These are phyloP conservation scores for Myotis pilosus DNA, from an alignment of 2,797 vertebrate genomes.

Conservation along the genomic window DNA sequence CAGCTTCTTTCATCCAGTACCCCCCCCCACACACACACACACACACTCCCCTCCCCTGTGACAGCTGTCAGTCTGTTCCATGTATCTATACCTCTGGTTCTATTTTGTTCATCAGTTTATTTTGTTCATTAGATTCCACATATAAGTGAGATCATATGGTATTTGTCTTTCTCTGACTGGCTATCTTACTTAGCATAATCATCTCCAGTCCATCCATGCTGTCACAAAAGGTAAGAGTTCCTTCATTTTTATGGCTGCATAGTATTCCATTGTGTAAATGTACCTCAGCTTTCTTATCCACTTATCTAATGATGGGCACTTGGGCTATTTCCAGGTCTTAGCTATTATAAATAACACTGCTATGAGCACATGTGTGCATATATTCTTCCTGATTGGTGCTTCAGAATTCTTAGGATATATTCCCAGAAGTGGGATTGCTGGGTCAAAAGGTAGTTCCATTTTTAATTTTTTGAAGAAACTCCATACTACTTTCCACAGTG, in stretches of 20 bases:
- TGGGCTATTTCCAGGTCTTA: background rate
- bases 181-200: background rate
- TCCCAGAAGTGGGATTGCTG: background rate
- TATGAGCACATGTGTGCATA: background rate
- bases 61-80: background rate
- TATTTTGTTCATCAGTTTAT: background rate
- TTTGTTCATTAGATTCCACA: background rate
- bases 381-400: background rate
- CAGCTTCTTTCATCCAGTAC: too few species aligned
- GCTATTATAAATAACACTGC: background rate
- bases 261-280: background rate
- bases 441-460: background rate
- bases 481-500: background rate
- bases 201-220: background rate
- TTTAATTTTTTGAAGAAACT: background rate
- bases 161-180: background rate
- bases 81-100: background rate
- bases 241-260: background rate
- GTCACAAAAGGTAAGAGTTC: background rate
- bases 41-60: background rate
- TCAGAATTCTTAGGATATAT: background rate
- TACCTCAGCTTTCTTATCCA: background rate
- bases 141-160: background rate
- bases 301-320: background rate
- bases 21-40: too few species aligned